Evolutionary conservation across 2,113 vertebrate species (phyloP).

Genomic region (Setophaga coronata): DNA sequence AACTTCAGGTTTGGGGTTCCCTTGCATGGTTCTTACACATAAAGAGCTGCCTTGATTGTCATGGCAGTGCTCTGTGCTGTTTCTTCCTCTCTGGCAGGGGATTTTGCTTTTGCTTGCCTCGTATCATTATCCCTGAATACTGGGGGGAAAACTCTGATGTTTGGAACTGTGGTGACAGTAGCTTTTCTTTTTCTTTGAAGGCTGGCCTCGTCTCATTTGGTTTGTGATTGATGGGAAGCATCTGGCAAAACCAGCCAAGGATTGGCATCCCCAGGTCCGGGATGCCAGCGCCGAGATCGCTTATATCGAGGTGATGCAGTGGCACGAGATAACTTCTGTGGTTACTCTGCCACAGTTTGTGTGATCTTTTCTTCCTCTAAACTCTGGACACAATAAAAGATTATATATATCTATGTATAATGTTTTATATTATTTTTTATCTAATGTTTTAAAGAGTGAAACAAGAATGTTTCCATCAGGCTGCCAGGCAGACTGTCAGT

Average conservation of each 20-base stretch:
- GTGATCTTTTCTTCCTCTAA: neutral
- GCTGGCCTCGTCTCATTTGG: slow-evolving; percentile 93
- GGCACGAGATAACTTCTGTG: neutral
- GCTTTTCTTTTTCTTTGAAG: slow-evolving; percentile 63
- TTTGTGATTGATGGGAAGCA: slow-evolving; percentile 96
- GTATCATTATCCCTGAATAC: neutral
- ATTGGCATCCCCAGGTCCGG: slow-evolving; percentile 85
- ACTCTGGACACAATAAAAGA: neutral
- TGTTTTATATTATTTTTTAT: neutral
- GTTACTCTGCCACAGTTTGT: rapidly evolving
- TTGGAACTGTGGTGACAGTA: neutral
- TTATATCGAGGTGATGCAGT: slow-evolving; percentile 87
- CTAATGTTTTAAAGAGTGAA: neutral
- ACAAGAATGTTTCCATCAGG: neutral
- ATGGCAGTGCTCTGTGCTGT: neutral
- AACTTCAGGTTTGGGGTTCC: neutral
- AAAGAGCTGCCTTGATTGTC: neutral
- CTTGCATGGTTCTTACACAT: neutral
- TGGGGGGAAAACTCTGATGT: neutral
- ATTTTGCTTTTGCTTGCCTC: neutral
- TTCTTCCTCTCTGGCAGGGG: neutral
- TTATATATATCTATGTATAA: no score
- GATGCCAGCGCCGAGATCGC: slow-evolving; percentile 84
- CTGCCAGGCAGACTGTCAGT: neutral
- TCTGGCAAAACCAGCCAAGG: slow-evolving; percentile 90